Percentiles rank a stretch among this genome's conserved stretches.
These are phyloP conservation scores for Steinernema khuongi DNA, from an alignment of 1,140 invertebrate species.

Conservation along the genomic window DNA sequence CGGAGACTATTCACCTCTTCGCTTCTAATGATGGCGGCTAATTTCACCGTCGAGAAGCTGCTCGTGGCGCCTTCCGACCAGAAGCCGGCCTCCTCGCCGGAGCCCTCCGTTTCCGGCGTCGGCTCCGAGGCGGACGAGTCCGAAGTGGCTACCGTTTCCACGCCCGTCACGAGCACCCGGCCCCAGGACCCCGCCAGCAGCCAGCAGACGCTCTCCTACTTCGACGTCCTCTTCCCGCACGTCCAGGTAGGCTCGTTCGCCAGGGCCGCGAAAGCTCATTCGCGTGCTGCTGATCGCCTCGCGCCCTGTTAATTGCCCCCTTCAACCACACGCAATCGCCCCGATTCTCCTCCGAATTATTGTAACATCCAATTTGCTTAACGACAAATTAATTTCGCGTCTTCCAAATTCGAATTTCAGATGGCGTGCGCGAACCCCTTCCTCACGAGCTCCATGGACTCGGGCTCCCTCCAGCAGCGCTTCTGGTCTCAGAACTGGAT, in stretches of 20 bases:
- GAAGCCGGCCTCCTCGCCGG: background rate
- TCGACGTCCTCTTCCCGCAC: conserved; percentile 40
- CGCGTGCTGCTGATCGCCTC: background rate
- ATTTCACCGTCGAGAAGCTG: conserved; percentile 37
- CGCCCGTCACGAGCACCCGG: background rate
- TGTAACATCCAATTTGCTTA: conserved; percentile 23
- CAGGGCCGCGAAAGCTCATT: background rate
- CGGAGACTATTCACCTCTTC: conserved; percentile 6
- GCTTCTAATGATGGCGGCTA: conserved; percentile 27
- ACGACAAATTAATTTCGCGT: background rate
- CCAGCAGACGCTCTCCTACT: conserved; percentile 36
- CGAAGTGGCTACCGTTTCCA: background rate
- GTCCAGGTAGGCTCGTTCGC: conserved; percentile 23
- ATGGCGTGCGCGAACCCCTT: conserved; percentile 41
- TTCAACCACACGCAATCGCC: conserved; percentile 15
- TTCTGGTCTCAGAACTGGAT: conserved; percentile 40
- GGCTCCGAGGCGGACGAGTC: conserved; percentile 14
- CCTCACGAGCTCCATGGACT: conserved; percentile 24
- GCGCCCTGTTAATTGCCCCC: background rate
- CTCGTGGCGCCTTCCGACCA: conserved; percentile 19
- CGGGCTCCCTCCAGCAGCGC: conserved; percentile 23
- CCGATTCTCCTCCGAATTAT: background rate
- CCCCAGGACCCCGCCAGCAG: background rate
- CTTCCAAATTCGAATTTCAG: conserved; percentile 13
- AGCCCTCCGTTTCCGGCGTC: background rate